Conservation (phyloP, 1,140 invertebrate genomes). For the Polypedilum pembai region DNA sequence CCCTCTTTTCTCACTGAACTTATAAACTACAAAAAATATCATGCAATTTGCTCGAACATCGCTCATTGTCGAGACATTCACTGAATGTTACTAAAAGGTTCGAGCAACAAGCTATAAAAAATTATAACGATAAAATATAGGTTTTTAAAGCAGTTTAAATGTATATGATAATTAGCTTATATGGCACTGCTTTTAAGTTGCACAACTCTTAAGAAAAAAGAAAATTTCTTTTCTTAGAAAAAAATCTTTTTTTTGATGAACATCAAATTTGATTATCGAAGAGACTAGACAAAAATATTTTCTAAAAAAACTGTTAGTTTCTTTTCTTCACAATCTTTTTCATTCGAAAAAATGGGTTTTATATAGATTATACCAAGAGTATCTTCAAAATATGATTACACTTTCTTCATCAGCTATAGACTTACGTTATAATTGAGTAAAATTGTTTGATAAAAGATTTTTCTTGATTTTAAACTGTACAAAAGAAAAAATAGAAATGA, state of each 20-base stretch:
- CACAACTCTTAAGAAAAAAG: background rate
- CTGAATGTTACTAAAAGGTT: constrained; percentile 2
- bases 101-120: background rate
- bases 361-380: background rate
- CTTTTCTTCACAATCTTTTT: background rate
- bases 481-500: background rate
- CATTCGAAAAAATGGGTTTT: background rate
- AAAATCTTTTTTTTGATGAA: background rate
- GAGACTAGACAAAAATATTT: constrained; percentile 5
- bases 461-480: background rate
- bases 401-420: background rate
- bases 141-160: background rate
- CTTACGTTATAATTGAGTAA: background rate
- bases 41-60: background rate
- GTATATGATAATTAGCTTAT: background rate
- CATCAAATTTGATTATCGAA: background rate
- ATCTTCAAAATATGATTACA: background rate
- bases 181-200: constrained; percentile 1
- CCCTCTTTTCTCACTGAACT: no score
- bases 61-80: background rate
- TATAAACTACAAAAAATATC: background rate
- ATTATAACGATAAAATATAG: background rate
- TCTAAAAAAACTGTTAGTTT: background rate
- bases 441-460: background rate
- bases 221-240: background rate